Conservation (phyloP, 2,888 invertebrate genomes). For the Agrilus cyanescens region DNA sequence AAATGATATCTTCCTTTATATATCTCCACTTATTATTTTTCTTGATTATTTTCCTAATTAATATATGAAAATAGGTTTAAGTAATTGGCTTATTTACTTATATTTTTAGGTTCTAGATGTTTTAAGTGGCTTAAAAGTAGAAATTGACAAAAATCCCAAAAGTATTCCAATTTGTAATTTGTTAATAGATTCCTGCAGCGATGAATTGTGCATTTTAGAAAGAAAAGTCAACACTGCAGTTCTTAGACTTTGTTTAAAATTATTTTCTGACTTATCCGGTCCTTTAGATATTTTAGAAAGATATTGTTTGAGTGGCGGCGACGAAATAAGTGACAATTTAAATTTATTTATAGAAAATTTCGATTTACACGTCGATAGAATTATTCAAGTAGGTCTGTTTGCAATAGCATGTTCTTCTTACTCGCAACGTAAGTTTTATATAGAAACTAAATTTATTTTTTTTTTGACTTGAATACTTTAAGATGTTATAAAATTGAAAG, state of each 20-base stretch:
- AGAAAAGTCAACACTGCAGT: constrained; percentile 54
- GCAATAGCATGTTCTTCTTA: constrained; percentile 49
- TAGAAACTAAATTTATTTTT: constrained; percentile 15
- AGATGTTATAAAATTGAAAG: constrained; percentile 51
- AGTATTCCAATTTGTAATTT: constrained; percentile 44
- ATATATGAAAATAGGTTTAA: neutral
- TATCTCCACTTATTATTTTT: neutral
- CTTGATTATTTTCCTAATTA: neutral
- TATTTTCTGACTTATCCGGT: constrained; percentile 26
- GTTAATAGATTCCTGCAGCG: constrained; percentile 46
- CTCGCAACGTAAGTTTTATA: constrained; percentile 14
- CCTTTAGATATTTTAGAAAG: constrained; percentile 24
- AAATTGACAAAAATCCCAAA: constrained; percentile 35
- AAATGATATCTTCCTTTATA: neutral
- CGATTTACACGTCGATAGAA: constrained; percentile 54
- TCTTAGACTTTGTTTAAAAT: constrained; percentile 43
- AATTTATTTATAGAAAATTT: constrained; percentile 46
- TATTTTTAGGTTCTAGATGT: constrained; percentile 40
- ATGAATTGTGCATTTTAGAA: constrained; percentile 51
- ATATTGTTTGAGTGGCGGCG: constrained; percentile 18
- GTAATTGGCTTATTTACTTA: constrained; percentile 2
- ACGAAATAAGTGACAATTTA: constrained; percentile 37
- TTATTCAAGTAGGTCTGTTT: constrained; percentile 57
- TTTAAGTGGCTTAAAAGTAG: constrained; percentile 37
- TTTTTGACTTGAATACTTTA: constrained; percentile 13